phyloP scores from a whole-genome alignment of 2,888 invertebrate genomes.

The Cephus sareptanus region DNA sequence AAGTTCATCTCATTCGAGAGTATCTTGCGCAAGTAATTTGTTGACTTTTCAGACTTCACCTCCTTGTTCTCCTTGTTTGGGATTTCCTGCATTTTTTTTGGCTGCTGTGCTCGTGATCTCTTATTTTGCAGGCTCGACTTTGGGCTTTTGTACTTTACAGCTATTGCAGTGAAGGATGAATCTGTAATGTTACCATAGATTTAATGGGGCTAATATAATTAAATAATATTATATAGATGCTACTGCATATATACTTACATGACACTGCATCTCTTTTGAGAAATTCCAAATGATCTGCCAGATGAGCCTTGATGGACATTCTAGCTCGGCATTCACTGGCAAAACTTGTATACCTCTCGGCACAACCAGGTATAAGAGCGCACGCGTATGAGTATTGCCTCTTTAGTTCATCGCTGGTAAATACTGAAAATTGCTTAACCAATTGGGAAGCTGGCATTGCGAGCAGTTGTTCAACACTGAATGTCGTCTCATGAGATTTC shows the following conservation, averaged over 20 bases:
- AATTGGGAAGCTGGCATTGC: conserved; percentile 67
- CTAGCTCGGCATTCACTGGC: conserved; percentile 70
- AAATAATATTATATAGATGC: not conserved
- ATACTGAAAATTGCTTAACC: conserved; percentile 67
- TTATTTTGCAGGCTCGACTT: conserved; percentile 48
- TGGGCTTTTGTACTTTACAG: conserved; percentile 44
- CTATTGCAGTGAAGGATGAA: conserved; percentile 45
- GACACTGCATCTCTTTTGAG: conserved; percentile 52
- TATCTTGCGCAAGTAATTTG: conserved; percentile 56
- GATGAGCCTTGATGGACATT: conserved; percentile 67
- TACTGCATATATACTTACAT: conserved; percentile 40
- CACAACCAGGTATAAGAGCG: conserved; percentile 67
- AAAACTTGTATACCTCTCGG: conserved; percentile 68
- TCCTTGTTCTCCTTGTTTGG: conserved; percentile 60
- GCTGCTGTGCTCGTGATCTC: conserved; percentile 43
- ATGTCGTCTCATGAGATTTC: conserved; percentile 42
- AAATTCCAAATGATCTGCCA: conserved; percentile 65
- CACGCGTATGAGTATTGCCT: conserved; percentile 69
- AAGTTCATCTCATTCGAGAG: conserved; percentile 52
- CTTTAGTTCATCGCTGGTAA: conserved; percentile 68
- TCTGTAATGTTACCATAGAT: conserved; percentile 36
- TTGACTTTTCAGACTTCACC: conserved; percentile 49
- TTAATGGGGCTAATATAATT: not conserved
- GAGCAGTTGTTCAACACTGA: conserved; percentile 50
- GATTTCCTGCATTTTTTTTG: conserved; percentile 53